phyloP scores from a whole-genome alignment of 2,113 vertebrate species.

The Philantomba maxwellii region DNA sequence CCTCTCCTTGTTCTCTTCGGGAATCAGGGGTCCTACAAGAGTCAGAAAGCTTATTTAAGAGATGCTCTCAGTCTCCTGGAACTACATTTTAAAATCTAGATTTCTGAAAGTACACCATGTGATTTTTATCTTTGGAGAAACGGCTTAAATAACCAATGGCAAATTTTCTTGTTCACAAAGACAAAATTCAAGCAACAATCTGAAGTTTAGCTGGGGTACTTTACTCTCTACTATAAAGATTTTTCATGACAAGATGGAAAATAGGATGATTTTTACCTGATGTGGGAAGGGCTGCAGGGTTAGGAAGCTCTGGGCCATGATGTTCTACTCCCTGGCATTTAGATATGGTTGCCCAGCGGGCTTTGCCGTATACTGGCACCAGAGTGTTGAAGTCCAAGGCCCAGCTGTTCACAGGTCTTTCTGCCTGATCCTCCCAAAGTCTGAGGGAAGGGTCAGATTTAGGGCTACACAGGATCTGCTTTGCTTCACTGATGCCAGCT shows the following conservation, averaged over 20 bases:
- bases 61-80: neutral
- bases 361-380: conserved; percentile 80
- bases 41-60: conserved; percentile 17
- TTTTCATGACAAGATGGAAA: neutral
- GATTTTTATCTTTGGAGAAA: neutral
- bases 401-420: conserved; percentile 87
- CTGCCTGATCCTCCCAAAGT: conserved; percentile 85
- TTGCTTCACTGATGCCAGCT: conserved; percentile 83
- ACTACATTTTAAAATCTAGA: neutral
- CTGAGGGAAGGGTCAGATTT: conserved; percentile 90
- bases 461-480: conserved; percentile 85
- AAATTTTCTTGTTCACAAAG: neutral
- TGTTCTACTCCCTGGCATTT: conserved; percentile 66
- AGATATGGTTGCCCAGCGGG: conserved; percentile 71
- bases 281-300: neutral
- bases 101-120: neutral
- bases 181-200: neutral
- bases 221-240: neutral
- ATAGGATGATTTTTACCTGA: conserved; percentile 51
- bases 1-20: conserved; percentile 66
- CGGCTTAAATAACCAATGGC: neutral
- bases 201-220: neutral
- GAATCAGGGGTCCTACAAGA: conserved; percentile 72
- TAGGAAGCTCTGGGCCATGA: conserved; percentile 8
- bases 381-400: conserved; percentile 89